A percentile compares a stretch with the other conserved stretches of the same genome.
Evolutionary conservation across 2,888 invertebrate genomes (phyloP).

Genomic region (Epinotia nisella): DNA sequence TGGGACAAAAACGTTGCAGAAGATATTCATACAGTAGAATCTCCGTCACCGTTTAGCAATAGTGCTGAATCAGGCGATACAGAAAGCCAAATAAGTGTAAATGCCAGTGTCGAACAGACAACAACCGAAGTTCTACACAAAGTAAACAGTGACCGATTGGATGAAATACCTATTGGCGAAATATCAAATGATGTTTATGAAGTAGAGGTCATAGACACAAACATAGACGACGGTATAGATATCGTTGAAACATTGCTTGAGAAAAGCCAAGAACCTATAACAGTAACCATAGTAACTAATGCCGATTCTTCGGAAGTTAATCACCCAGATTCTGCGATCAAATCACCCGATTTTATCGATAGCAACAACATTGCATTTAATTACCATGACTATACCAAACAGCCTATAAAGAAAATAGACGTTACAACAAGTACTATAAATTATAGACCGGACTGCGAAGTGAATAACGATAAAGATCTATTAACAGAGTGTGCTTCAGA

Average conservation of each 20-base stretch:
- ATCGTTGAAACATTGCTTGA: slow-evolving; percentile 4
- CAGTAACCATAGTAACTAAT: background rate
- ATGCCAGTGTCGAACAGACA: background rate
- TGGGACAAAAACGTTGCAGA: background rate
- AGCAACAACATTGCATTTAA: slow-evolving; percentile 32
- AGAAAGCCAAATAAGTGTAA: background rate
- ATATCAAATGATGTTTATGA: slow-evolving; percentile 24
- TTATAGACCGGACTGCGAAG: background rate
- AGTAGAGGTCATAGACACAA: slow-evolving; percentile 20
- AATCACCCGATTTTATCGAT: slow-evolving; percentile 30
- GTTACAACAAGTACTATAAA: background rate
- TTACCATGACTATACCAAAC: slow-evolving; percentile 39
- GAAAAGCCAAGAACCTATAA: background rate
- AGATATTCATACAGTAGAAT: background rate
- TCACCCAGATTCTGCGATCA: background rate
- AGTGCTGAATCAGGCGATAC: background rate
- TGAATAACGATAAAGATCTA: background rate
- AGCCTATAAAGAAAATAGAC: slow-evolving; percentile 7
- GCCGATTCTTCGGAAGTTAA: background rate
- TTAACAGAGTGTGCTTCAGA: background rate
- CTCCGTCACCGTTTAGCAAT: background rate
- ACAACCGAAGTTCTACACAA: background rate
- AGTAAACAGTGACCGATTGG: background rate
- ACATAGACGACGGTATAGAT: background rate
- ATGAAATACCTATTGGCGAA: slow-evolving; percentile 20